These are phyloP conservation scores for Gallinago paraguaiae DNA, from an alignment of 2,113 vertebrate species.

Conservation along the genomic window DNA sequence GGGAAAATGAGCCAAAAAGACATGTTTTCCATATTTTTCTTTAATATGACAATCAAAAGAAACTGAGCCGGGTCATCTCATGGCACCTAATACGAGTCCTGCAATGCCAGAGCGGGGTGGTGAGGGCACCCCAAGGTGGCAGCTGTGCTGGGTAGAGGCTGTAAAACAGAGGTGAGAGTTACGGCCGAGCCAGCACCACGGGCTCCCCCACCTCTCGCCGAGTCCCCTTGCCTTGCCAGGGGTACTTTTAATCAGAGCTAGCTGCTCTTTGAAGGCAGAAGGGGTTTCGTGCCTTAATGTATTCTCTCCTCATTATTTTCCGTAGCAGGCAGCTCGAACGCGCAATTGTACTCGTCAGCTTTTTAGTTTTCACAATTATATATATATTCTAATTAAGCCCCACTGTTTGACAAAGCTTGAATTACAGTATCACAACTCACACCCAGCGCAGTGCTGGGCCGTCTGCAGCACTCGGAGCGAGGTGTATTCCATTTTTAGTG, in stretches of 20 bases:
- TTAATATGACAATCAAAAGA: neutral
- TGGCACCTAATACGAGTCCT: neutral
- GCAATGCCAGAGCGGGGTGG: neutral
- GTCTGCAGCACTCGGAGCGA: slow-evolving; percentile 23
- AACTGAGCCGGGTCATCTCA: neutral
- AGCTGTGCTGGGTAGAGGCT: neutral
- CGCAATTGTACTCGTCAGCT: slow-evolving; percentile 55
- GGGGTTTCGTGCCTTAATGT: slow-evolving; percentile 34
- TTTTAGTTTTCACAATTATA: slow-evolving; percentile 62
- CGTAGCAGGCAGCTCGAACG: slow-evolving; percentile 60
- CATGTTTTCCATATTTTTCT: fast-evolving
- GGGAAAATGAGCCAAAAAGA: fast-evolving
- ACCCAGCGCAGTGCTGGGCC: slow-evolving; percentile 25
- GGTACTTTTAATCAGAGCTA: slow-evolving; percentile 41
- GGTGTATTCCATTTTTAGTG: slow-evolving; percentile 27
- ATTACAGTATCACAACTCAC: slow-evolving; percentile 68
- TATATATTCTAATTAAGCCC: slow-evolving; percentile 74
- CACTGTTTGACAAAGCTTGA: slow-evolving; percentile 70
- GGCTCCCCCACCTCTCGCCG: neutral
- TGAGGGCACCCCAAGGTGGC: neutral
- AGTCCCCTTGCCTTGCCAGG: neutral
- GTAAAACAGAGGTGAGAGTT: neutral
- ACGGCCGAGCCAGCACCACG: fast-evolving
- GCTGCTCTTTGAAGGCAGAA: slow-evolving; percentile 56
- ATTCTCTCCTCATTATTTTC: slow-evolving; percentile 63